phyloP scores from a whole-genome alignment of 2,888 invertebrate genomes.

The Osedax frankpressi region DNA sequence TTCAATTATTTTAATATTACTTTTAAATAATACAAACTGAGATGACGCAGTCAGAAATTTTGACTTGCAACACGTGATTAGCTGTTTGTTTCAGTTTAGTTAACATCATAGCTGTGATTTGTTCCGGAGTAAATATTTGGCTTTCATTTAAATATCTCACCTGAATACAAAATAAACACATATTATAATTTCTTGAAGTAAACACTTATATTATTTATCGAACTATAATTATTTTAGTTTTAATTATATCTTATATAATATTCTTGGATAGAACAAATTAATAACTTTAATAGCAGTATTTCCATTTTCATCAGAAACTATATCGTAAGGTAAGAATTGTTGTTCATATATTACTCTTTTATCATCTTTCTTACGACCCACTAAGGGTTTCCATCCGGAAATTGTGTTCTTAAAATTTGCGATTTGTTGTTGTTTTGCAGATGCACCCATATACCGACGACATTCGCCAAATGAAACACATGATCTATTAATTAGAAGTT shows the following conservation, averaged over 20 bases:
- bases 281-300: slow-evolving; percentile 71
- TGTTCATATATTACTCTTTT: slow-evolving; percentile 69
- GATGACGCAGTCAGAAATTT: slow-evolving; percentile 56
- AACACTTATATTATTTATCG: too few relatives aligned
- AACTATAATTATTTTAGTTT: neutral
- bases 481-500: slow-evolving; percentile 62
- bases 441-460: slow-evolving; percentile 82
- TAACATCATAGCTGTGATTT: slow-evolving; percentile 87
- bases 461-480: slow-evolving; percentile 87
- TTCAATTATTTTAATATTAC: slow-evolving; percentile 3
- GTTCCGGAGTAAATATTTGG: slow-evolving; percentile 61
- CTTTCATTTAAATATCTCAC: slow-evolving; percentile 73
- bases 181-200: too few relatives aligned
- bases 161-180: slow-evolving; percentile 42
- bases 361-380: slow-evolving; percentile 80
- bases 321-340: slow-evolving; percentile 64
- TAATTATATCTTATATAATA: neutral
- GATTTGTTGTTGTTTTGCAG: slow-evolving; percentile 88
- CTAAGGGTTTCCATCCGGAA: slow-evolving; percentile 75
- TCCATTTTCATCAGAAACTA: slow-evolving; percentile 58
- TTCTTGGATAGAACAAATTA: neutral
- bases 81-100: slow-evolving; percentile 89
- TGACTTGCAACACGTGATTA: slow-evolving; percentile 70
- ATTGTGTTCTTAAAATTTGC: slow-evolving; percentile 96
- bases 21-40: slow-evolving; percentile 43